Conservation (phyloP, 2,797 vertebrate species). For the Myotis findleyi region DNA sequence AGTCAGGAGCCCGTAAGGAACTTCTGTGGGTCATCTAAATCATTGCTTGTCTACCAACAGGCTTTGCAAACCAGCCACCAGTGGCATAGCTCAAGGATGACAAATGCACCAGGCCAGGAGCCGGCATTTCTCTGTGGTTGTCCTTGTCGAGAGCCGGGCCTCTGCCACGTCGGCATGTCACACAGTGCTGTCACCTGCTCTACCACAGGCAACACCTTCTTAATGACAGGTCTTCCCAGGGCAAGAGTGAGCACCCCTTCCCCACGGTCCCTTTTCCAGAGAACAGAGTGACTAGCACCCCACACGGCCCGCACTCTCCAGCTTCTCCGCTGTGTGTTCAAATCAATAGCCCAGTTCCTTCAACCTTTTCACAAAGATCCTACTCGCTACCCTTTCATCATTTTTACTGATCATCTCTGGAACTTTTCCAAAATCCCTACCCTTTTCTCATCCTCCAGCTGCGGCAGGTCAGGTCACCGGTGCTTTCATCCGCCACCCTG, state of each 20-base stretch:
- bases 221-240: not conserved
- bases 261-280: not conserved
- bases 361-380: not conserved
- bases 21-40: not conserved
- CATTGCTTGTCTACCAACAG: not conserved
- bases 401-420: not conserved
- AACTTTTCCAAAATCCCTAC: slow-evolving; percentile 4
- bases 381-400: not conserved
- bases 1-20: not conserved
- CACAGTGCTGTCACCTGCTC: not conserved
- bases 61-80: not conserved
- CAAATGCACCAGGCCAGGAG: not conserved
- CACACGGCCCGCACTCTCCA: not conserved
- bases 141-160: not conserved
- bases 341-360: not conserved
- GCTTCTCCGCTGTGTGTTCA: no score
- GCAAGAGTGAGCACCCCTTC: not conserved
- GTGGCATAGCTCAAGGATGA: no score
- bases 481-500: not conserved
- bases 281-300: not conserved
- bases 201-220: not conserved
- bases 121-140: not conserved
- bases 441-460: not conserved
- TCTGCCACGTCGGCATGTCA: not conserved
- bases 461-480: not conserved